Evolutionary conservation across 1,140 invertebrate genomes (phyloP).

Genomic region (Lordiphosa clarofinis): DNA sequence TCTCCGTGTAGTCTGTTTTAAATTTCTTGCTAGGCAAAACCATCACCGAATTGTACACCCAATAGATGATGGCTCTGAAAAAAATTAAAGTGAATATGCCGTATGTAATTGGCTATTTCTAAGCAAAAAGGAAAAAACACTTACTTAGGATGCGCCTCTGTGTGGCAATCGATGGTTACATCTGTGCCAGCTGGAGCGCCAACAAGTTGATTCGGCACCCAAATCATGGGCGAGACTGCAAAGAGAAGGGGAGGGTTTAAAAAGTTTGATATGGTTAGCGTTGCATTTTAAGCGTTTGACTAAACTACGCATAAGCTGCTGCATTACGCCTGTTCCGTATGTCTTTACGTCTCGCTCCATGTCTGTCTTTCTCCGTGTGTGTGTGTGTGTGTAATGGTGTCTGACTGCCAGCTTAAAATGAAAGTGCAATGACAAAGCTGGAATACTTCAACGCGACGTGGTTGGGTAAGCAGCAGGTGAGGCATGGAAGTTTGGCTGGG

Average conservation of each 20-base stretch:
- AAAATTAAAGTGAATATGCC: constrained; percentile 33
- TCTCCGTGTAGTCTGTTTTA: constrained; percentile 87
- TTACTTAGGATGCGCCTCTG: constrained; percentile 91
- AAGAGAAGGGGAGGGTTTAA: constrained; percentile 8
- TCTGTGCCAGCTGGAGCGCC: constrained; percentile 92
- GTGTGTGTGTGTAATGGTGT: constrained; percentile 16
- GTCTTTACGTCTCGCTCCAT: constrained; percentile 9
- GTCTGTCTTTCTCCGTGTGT: constrained; percentile 11
- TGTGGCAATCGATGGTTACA: constrained; percentile 95
- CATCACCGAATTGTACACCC: constrained; percentile 93
- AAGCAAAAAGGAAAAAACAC: constrained; percentile 25
- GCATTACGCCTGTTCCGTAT: constrained; percentile 67
- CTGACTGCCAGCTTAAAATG: constrained; percentile 53
- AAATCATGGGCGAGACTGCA: constrained; percentile 94
- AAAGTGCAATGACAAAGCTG: constrained; percentile 74
- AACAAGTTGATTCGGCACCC: constrained; percentile 93
- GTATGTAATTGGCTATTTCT: constrained; percentile 23
- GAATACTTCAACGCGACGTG: constrained; percentile 48
- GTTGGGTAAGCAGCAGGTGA: constrained; percentile 20
- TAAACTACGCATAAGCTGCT: constrained; percentile 68
- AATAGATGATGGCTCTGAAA: constrained; percentile 91
- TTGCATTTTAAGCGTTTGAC: constrained; percentile 50
- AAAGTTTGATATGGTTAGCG: constrained; percentile 38
- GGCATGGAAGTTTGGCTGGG: constrained; percentile 10
- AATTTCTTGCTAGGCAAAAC: constrained; percentile 91